These are phyloP conservation scores for Philotrypesis tridentata DNA, from an alignment of 1,140 invertebrate genomes.

Conservation along the genomic window DNA sequence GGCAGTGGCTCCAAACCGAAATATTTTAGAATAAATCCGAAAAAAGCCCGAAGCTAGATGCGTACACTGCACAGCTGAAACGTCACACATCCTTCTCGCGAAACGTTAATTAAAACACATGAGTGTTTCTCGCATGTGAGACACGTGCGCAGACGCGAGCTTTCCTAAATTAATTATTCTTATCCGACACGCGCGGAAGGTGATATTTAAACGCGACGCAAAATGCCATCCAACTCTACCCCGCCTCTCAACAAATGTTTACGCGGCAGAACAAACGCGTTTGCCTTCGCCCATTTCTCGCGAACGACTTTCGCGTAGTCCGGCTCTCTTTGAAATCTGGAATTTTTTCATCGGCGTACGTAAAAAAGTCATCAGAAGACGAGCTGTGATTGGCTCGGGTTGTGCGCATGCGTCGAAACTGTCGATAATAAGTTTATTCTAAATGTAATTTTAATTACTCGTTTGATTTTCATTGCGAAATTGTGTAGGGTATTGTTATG, in stretches of 20 bases:
- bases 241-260: neutral
- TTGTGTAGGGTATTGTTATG: too few species aligned
- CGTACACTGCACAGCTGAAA: too few species aligned
- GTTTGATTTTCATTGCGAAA: too few species aligned
- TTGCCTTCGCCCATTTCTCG: neutral
- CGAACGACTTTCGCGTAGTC: neutral
- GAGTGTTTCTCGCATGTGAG: neutral
- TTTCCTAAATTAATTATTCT: conserved; percentile 33
- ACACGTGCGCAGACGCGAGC: neutral
- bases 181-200: neutral
- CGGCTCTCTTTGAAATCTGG: neutral
- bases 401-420: too few species aligned
- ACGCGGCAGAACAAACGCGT: neutral
- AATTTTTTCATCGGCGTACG: too few species aligned
- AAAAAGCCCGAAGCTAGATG: too few species aligned
- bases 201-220: conserved; percentile 7
- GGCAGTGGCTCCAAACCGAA: too few species aligned
- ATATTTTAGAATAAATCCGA: too few species aligned
- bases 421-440: too few species aligned
- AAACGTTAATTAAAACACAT: conserved; percentile 24
- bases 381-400: too few species aligned
- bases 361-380: too few species aligned
- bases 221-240: neutral
- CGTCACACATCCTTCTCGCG: neutral
- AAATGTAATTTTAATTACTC: too few species aligned